Percentiles rank a stretch among this genome's conserved stretches.
Evolutionary conservation across 1,140 invertebrate species (phyloP).

Genomic region (Drosophila willistoni): DNA sequence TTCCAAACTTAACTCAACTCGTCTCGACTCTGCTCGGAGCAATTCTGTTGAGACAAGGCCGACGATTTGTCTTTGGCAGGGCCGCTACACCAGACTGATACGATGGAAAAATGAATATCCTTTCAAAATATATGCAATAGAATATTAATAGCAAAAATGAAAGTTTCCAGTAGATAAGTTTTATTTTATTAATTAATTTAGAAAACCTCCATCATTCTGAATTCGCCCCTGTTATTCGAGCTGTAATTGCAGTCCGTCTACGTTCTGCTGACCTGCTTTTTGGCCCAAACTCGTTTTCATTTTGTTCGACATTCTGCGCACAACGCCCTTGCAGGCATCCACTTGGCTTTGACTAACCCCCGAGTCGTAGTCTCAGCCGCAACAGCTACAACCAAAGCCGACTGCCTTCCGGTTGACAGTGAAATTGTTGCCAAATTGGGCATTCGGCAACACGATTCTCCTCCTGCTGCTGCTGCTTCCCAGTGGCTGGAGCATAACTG

Average conservation of each 20-base stretch:
- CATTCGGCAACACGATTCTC: constrained; percentile 55
- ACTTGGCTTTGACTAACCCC: constrained; percentile 26
- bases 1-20: too few relatives aligned
- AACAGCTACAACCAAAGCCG: not conserved
- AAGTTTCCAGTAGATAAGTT: too few relatives aligned
- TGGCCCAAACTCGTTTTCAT: constrained; percentile 72
- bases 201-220: not conserved
- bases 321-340: constrained; percentile 65
- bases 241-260: constrained; percentile 32
- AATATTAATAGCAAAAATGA: too few relatives aligned
- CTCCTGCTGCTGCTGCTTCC: constrained; percentile 42
- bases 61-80: constrained; percentile 46
- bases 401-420: constrained; percentile 61
- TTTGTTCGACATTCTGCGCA: constrained; percentile 64
- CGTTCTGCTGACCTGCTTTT: constrained; percentile 74
- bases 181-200: too few relatives aligned
- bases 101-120: too few relatives aligned
- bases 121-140: too few relatives aligned
- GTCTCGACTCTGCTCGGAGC: too few relatives aligned
- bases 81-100: not conserved
- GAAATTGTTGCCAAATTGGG: constrained; percentile 72
- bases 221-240: constrained; percentile 16
- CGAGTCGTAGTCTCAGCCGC: not conserved
- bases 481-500: constrained; percentile 44
- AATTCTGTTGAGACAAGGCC: constrained; percentile 56